phyloP scores from a whole-genome alignment of 1,140 invertebrate genomes.

The Rhynchophorus ferrugineus region DNA sequence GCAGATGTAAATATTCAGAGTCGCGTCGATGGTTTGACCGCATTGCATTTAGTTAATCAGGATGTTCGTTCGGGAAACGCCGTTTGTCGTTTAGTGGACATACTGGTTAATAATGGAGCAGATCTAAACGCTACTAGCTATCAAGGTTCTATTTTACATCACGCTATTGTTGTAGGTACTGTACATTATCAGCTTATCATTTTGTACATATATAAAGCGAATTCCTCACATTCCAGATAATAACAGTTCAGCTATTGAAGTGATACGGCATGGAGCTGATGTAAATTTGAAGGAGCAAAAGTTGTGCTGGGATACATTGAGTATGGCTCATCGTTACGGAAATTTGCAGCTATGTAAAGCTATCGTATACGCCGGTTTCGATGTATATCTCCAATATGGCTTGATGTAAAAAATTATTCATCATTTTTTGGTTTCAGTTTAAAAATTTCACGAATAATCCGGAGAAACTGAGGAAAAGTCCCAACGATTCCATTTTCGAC shows the following conservation, averaged over 20 bases:
- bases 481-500: constrained; percentile 31
- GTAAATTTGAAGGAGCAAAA: constrained; percentile 35
- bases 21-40: constrained; percentile 38
- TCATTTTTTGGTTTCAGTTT: constrained; percentile 13
- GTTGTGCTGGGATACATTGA: constrained; percentile 39
- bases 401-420: neutral
- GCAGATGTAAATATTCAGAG: constrained; percentile 45
- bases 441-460: constrained; percentile 32
- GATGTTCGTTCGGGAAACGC: constrained; percentile 32
- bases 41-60: constrained; percentile 48
- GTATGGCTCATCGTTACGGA: constrained; percentile 39
- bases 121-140: constrained; percentile 42
- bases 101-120: constrained; percentile 43
- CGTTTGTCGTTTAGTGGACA: constrained; percentile 43
- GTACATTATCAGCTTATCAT: no score
- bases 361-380: constrained; percentile 36
- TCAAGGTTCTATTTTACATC: constrained; percentile 39
- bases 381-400: constrained; percentile 13
- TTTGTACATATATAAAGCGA: no score
- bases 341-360: constrained; percentile 36
- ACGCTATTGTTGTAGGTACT: constrained; percentile 28
- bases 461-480: constrained; percentile 28
- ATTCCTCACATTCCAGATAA: no score
- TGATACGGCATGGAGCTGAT: constrained; percentile 37
- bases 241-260: constrained; percentile 25